These are phyloP conservation scores for Lypha dubia DNA, from an alignment of 2,888 invertebrate genomes.

Conservation along the genomic window DNA sequence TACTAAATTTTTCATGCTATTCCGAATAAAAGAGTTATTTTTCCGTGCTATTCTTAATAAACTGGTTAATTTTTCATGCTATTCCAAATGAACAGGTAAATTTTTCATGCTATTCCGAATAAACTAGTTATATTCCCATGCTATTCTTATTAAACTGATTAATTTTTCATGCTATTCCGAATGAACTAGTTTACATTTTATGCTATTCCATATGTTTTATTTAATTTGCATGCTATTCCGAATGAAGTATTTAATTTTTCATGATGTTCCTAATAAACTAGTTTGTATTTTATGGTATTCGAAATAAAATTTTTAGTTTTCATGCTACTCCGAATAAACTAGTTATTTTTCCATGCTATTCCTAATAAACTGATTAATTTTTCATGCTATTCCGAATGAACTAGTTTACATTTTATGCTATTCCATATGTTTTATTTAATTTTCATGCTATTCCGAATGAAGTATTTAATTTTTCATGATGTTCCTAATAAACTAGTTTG, in stretches of 20 bases:
- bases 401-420: background rate
- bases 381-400: background rate
- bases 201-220: background rate
- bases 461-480: background rate
- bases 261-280: background rate
- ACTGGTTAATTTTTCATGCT: background rate
- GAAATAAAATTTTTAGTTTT: background rate
- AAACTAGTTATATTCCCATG: background rate
- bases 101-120: background rate
- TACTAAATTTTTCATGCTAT: background rate
- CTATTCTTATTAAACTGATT: too few species aligned
- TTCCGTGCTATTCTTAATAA: background rate
- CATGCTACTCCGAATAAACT: background rate
- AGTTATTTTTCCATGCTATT: too few species aligned
- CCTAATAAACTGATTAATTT: background rate
- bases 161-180: background rate
- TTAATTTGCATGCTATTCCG: background rate
- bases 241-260: background rate
- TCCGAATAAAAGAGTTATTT: background rate
- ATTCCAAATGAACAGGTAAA: background rate
- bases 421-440: background rate
- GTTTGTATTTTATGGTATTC: background rate
- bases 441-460: slow-evolving; percentile 1
- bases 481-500: background rate
- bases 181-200: background rate